These are phyloP conservation scores for Chrysotoxum bicinctum DNA, from an alignment of 2,888 invertebrate genomes.

Conservation along the genomic window DNA sequence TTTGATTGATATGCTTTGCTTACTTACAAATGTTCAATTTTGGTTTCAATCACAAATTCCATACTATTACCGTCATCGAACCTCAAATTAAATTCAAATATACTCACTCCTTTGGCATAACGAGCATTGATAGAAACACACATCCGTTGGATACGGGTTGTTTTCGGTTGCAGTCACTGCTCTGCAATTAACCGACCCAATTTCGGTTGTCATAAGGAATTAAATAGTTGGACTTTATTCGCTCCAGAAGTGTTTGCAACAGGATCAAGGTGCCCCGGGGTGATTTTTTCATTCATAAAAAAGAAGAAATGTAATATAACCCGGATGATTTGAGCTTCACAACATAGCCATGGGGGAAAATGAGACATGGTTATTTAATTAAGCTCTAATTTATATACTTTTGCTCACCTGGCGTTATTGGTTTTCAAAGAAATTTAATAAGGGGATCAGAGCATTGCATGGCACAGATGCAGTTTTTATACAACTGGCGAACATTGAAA, in stretches of 20 bases:
- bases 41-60: constrained; percentile 4
- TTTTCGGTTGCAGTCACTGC: background rate
- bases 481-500: background rate
- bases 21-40: background rate
- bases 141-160: background rate
- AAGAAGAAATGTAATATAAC: background rate
- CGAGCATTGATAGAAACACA: background rate
- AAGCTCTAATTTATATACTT: background rate
- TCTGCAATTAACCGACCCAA: background rate
- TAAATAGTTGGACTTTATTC: background rate
- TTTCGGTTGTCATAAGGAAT: constrained; percentile 9
- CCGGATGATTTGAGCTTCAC: background rate
- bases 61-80: background rate
- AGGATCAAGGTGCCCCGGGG: background rate
- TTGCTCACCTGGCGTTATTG: background rate
- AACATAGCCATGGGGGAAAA: background rate
- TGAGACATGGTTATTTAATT: constrained; percentile 13
- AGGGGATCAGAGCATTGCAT: background rate
- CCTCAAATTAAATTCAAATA: constrained; percentile 15
- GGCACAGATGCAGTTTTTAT: background rate
- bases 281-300: background rate
- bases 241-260: background rate
- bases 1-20: constrained; percentile 14
- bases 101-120: background rate
- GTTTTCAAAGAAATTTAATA: background rate